Evolutionary conservation across 2,797 vertebrate species (phyloP), one percentile per base, ranked within the genome.

Genomic region (Ateles fusciceps): DNA sequence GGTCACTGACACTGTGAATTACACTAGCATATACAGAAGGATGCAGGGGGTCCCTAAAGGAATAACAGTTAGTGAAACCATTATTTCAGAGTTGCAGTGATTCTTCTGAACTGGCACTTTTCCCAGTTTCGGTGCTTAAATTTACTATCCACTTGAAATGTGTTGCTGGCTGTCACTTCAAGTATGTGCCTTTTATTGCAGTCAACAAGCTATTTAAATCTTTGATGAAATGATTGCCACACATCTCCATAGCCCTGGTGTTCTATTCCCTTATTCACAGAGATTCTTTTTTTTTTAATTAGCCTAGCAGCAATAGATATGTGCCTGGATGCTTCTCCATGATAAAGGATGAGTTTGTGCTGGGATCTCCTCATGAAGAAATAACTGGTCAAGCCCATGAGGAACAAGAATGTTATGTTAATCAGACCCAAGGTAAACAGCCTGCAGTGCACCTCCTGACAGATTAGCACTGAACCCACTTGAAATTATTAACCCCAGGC

Each of bases 391-490:
- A 10, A 12, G n/a, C 50, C 42, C 19, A 0, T n/a, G 19, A 52
- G 39, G 74, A 36, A 13, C 28, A 24, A 59, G 46, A 61, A 12
- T 1, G 1, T 28, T 21, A 21, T 0, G 0, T 19, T 21, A 21
- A 7, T 59, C n/a, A 33, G 68, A 46, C 33, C 55, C 8, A 24
- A 57, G 68, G 50, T 2, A 15, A 21, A 13, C 11, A 7, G 5
- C 68, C 78, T 5, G 5, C 64, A 68, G 64, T n/a, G 33, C 36
- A 30, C 59, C 15, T 36, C 76, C 71, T 22, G 13, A 42, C n/a
- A 12, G 17, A 3, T 48, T 19, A 36, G 74, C 87, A 8, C 52
- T 42, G 55, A 59, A 3, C 11, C 48, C 68, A 33, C 42, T 3
- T 33, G 90, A 55, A 50, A 30, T 36, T 14, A 10, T 19, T 44